Conservation (phyloP, 2,113 vertebrate genomes). For the Peromyscus leucopus region DNA sequence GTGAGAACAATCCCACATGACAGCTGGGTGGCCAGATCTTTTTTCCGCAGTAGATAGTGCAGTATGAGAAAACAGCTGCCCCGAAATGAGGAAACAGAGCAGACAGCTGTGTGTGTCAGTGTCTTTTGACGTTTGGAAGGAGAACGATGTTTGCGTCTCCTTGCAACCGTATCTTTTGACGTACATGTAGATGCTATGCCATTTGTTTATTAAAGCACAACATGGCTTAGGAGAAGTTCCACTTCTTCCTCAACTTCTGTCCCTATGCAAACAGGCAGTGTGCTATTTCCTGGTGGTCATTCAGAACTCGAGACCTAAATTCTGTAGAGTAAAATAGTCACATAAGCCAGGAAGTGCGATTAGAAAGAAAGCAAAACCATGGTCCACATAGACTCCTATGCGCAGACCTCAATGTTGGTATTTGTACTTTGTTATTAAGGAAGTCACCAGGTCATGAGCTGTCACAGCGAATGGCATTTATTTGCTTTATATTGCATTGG, state of each 20-base stretch:
- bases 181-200: neutral
- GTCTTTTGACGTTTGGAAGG: neutral
- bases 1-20: constrained; percentile 46
- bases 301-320: neutral
- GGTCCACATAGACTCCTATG: neutral
- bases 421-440: neutral
- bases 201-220: neutral
- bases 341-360: neutral
- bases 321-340: neutral
- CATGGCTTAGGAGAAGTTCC: too few species aligned
- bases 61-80: constrained; percentile 37
- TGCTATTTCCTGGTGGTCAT: neutral
- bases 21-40: neutral
- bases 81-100: neutral
- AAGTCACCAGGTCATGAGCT: neutral
- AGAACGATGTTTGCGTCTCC: neutral
- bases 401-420: neutral
- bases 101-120: neutral
- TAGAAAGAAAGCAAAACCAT: constrained; percentile 3
- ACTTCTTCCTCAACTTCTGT: neutral
- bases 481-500: neutral
- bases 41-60: neutral
- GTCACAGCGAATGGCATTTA: neutral
- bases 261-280: neutral
- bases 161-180: neutral